Conservation (phyloP, 1,140 invertebrate species). For the Triops longicaudatus region DNA sequence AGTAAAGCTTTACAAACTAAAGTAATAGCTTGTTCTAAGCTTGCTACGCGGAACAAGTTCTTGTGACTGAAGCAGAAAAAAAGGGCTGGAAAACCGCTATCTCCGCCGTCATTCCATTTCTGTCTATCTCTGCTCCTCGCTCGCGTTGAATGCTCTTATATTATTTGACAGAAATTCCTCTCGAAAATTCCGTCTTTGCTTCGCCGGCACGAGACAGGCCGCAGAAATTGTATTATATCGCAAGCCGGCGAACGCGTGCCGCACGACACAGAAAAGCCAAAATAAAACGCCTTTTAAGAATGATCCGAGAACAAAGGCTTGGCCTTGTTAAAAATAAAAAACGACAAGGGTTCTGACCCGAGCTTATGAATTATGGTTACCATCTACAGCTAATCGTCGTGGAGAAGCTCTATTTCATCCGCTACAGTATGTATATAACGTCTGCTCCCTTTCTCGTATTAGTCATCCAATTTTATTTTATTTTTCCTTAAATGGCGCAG, state of each 20-base stretch:
- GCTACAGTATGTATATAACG: not conserved
- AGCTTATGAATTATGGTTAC: not conserved
- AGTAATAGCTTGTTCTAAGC: conserved; percentile 12
- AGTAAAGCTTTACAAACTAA: conserved; percentile 3
- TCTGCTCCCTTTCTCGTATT: not conserved
- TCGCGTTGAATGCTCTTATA: not conserved
- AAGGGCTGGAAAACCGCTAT: not conserved
- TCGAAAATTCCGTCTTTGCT: not conserved
- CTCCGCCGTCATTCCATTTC: not conserved
- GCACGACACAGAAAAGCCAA: not conserved
- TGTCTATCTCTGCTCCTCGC: not conserved
- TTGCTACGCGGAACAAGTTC: not conserved
- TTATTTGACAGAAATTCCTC: conserved; percentile 7
- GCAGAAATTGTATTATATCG: not conserved
- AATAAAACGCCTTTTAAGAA: not conserved
- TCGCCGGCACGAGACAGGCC: not conserved
- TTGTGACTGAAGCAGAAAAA: not conserved
- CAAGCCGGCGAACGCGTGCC: not conserved
- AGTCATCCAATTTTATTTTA: not conserved
- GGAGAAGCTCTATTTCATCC: not conserved
- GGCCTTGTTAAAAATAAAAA: not conserved
- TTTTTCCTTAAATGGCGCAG: not conserved
- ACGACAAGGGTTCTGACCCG: not conserved
- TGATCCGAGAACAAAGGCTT: not conserved
- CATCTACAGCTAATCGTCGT: not conserved